phyloP scores from a whole-genome alignment of 2,888 invertebrate species.

The Volucella bombylans region DNA sequence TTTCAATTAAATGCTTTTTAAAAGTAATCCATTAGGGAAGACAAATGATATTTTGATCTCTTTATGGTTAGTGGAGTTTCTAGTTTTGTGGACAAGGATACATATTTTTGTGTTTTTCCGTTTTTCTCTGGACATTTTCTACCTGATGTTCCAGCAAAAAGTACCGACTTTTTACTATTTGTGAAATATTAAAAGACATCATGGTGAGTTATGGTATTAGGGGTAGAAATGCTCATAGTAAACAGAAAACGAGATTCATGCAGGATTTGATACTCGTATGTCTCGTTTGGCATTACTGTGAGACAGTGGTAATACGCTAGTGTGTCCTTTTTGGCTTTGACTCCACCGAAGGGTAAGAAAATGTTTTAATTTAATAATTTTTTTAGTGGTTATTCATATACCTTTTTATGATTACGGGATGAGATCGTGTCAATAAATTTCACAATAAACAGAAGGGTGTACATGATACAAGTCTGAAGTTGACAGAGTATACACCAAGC shows the following conservation, averaged over 20 bases:
- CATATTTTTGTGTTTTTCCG: conserved; percentile 20
- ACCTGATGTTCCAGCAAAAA: conserved; percentile 41
- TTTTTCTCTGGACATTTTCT: conserved; percentile 10
- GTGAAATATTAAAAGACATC: conserved; percentile 51
- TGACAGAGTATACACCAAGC: conserved; percentile 1
- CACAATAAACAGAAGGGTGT: conserved; percentile 15
- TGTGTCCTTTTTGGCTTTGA: conserved; percentile 28
- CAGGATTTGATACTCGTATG: conserved; percentile 53
- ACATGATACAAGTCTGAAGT: neutral
- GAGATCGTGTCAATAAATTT: conserved; percentile 12
- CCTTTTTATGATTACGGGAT: neutral
- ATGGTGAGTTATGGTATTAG: conserved; percentile 35
- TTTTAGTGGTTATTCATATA: neutral
- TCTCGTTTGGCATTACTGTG: conserved; percentile 49
- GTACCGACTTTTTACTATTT: conserved; percentile 49
- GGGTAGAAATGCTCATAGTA: neutral
- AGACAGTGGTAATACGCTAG: conserved; percentile 38
- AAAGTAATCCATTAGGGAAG: conserved; percentile 75
- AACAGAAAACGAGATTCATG: conserved; percentile 26
- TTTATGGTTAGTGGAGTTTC: conserved; percentile 74
- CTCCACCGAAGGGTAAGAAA: neutral
- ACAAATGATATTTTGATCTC: conserved; percentile 75
- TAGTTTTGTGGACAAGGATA: conserved; percentile 61
- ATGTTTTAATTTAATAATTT: conserved; percentile 37
- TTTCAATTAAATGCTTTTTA: conserved; percentile 74